Evolutionary conservation across 2,888 invertebrate genomes (phyloP), one percentile per base, ranked within the genome.

Genomic region (Ctena decussata): DNA sequence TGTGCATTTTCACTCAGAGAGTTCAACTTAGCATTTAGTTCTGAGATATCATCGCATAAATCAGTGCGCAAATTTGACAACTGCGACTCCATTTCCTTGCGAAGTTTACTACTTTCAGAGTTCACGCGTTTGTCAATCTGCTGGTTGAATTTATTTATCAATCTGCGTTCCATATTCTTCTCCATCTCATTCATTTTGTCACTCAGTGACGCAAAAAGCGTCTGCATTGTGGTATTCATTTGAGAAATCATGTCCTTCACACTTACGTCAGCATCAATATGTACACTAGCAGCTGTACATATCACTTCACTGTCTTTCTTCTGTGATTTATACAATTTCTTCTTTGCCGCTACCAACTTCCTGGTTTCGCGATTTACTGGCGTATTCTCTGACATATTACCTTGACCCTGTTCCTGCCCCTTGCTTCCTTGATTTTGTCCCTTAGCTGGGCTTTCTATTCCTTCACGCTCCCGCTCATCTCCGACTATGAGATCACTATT

Each of bases 191-290:
- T 60, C 60, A 60, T 60, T 21, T 60, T 60, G 60, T 60, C 60
- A 60, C 30, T 60, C 18, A 12, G n/a, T 6, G 60, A 30, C 27
- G 60, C 60, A 60, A 60, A 60, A 27, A 60, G 32, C 27, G 60
- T 30, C 60, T 60, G 60, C 60, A 60, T 60, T 60, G 60, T 60
- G 30, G 18, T 60, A 30, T 60, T 60, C 60, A 60, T 60, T 60
- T 60, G 60, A 30, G n/a, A 27, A 30, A 60, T 60, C 60, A 60
- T 60, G 21, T 60, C 60, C 27, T 60, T 60, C 27, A 60, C 60
- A 30, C 60, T 60, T 27, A 60, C 60, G 27, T 60, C 60, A 27
- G 60, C 60, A 60, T 60, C 30, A 8, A 60, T 30, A 60, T 60
- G 60, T 3, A 60, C 60, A 18, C 30, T 60, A 8, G 60, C 60